Percentiles rank a stretch among this genome's conserved stretches.
These are phyloP conservation scores for Griposia aprilina DNA, from an alignment of 2,888 invertebrate genomes.

Conservation along the genomic window DNA sequence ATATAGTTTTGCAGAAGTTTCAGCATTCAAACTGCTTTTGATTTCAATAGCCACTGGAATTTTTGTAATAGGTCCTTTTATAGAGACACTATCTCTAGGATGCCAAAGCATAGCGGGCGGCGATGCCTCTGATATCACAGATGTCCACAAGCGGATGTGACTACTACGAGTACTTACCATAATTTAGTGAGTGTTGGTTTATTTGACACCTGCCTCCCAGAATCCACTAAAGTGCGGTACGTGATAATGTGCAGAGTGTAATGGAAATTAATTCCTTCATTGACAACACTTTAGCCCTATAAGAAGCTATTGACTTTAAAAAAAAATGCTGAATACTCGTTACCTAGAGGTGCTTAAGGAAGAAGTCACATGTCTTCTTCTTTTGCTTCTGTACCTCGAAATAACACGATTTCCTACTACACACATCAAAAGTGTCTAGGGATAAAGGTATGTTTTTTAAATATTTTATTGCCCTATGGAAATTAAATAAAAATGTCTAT, in stretches of 20 bases:
- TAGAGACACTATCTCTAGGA: no score
- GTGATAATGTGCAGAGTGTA: not conserved
- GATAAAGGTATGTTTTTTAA: no score
- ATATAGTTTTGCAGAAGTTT: constrained; percentile 29
- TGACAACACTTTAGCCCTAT: not conserved
- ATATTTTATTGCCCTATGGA: no score
- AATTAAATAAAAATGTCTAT: no score
- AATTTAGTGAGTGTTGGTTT: not conserved
- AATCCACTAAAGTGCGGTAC: not conserved
- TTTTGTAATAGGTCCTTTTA: not conserved
- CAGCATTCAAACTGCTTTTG: not conserved
- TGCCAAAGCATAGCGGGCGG: no score
- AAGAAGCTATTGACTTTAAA: no score
- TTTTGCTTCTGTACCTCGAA: not conserved
- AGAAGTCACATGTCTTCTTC: not conserved
- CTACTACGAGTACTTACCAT: not conserved
- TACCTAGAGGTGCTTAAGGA: no score
- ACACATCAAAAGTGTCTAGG: no score
- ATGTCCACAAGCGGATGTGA: not conserved
- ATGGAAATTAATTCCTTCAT: not conserved
- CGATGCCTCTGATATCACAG: not conserved
- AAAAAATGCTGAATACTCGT: not conserved
- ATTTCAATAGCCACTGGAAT: not conserved
- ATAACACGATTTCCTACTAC: not conserved
- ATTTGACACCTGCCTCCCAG: not conserved